Percentiles rank a stretch among this genome's conserved stretches.
phyloP scores from a whole-genome alignment of 2,888 invertebrate species.

The Melinaea menophilus region DNA sequence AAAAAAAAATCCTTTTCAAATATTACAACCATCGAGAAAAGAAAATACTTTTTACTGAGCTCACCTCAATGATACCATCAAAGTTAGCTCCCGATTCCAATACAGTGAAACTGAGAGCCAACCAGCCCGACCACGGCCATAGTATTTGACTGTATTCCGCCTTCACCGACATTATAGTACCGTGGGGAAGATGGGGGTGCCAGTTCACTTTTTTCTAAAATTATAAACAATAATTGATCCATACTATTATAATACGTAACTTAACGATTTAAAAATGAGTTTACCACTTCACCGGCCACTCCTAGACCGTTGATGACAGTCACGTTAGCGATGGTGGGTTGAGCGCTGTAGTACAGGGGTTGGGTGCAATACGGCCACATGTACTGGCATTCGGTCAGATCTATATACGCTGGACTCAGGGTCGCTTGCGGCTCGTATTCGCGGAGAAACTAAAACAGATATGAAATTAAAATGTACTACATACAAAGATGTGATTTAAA shows the following conservation, averaged over 20 bases:
- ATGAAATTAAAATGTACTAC: too few relatives aligned
- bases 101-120: slow-evolving; percentile 83
- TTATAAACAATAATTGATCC: slow-evolving; percentile 1
- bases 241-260: neutral
- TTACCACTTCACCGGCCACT: slow-evolving; percentile 88
- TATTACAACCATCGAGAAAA: too few relatives aligned
- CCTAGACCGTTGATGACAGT: slow-evolving; percentile 96
- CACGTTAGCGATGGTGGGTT: slow-evolving; percentile 94
- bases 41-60: neutral
- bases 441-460: slow-evolving; percentile 63
- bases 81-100: slow-evolving; percentile 73
- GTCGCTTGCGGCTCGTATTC: slow-evolving; percentile 80
- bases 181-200: slow-evolving; percentile 93
- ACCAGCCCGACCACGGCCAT: slow-evolving; percentile 99
- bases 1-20: neutral
- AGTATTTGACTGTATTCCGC: slow-evolving; percentile 87
- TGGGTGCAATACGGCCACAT: slow-evolving; percentile 99
- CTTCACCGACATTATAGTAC: slow-evolving; percentile 87
- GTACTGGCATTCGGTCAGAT: slow-evolving; percentile 96
- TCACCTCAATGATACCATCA: slow-evolving; percentile 66
- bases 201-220: slow-evolving; percentile 82
- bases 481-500: too few relatives aligned
- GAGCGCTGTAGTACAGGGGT: slow-evolving; percentile 91
- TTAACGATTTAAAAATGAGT: slow-evolving; percentile 26
- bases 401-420: slow-evolving; percentile 89